Percentiles rank a stretch among this genome's conserved stretches.
Evolutionary conservation across 2,113 vertebrate genomes (phyloP).

Genomic region (Pyxicephalus adspersus): DNA sequence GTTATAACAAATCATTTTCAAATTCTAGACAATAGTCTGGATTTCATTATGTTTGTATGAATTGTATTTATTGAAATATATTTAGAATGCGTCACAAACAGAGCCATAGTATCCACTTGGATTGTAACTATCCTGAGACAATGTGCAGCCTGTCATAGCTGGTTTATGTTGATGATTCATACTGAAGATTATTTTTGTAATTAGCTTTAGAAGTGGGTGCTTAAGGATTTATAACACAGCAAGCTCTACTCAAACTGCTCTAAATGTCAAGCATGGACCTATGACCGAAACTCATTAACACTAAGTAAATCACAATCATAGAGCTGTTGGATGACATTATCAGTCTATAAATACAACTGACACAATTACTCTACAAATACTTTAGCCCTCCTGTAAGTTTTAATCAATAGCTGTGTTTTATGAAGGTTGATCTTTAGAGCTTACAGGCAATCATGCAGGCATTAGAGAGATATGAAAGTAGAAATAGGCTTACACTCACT

Average conservation of each 20-base stretch:
- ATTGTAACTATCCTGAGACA: background rate
- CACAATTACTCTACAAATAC: background rate
- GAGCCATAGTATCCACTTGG: background rate
- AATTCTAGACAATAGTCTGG: too few species aligned
- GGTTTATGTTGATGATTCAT: slow-evolving; percentile 32
- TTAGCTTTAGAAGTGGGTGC: slow-evolving; percentile 28
- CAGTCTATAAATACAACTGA: background rate
- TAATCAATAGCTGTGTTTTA: background rate
- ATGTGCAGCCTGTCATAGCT: background rate
- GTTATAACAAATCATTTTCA: too few species aligned
- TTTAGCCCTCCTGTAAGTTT: background rate
- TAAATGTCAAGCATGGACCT: background rate
- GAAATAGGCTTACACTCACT: too few species aligned
- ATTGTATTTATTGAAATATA: background rate
- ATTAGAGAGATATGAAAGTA: too few species aligned
- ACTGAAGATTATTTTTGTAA: slow-evolving; percentile 44
- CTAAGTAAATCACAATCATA: background rate
- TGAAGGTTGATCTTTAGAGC: background rate
- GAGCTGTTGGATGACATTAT: background rate
- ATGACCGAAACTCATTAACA: background rate
- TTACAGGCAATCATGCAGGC: too few species aligned
- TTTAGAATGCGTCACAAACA: background rate
- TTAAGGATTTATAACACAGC: background rate
- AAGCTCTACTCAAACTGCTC: background rate
- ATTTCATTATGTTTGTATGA: too few species aligned